These are phyloP conservation scores for Oophaga pumilio DNA, from an alignment of 2,113 vertebrate genomes.

Conservation along the genomic window DNA sequence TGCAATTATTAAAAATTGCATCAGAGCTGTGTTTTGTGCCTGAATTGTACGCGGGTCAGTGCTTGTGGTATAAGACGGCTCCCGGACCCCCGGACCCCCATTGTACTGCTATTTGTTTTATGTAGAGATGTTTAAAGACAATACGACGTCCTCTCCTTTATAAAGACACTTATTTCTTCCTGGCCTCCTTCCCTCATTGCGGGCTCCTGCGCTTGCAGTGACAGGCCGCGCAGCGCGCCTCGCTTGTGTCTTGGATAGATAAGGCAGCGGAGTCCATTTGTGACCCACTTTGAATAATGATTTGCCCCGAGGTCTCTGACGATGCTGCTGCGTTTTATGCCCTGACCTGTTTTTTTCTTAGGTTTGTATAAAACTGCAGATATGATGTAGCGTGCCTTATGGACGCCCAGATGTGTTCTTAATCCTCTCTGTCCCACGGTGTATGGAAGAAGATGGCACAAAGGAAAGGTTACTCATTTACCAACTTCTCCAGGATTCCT, in stretches of 20 bases:
- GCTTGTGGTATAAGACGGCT: too few species aligned
- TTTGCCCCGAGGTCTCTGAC: slow-evolving; percentile 32
- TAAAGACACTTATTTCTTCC: not conserved
- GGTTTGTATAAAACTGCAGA: slow-evolving; percentile 34
- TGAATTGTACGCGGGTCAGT: too few species aligned
- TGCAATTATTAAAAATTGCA: too few species aligned
- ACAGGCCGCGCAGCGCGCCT: not conserved
- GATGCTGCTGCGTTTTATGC: slow-evolving; percentile 41
- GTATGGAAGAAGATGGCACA: slow-evolving; percentile 34
- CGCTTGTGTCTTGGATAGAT: not conserved
- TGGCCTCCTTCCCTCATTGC: not conserved
- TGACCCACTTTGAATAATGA: slow-evolving; percentile 52
- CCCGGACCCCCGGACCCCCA: too few species aligned
- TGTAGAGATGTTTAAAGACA: too few species aligned
- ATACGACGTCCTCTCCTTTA: not conserved
- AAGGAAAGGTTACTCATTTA: slow-evolving; percentile 54
- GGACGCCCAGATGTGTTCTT: slow-evolving; percentile 54
- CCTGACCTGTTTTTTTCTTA: slow-evolving; percentile 47
- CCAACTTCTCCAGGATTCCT: slow-evolving; percentile 30
- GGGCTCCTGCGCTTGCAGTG: not conserved
- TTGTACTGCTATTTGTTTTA: too few species aligned
- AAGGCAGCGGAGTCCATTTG: not conserved
- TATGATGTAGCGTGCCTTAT: slow-evolving; percentile 41
- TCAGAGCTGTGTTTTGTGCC: too few species aligned
- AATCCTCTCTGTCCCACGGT: slow-evolving; percentile 39